A percentile compares a stretch with the other conserved stretches of the same genome.
phyloP scores from a whole-genome alignment of 2,797 vertebrate genomes.

The Lepilemur ruficaudatus region DNA sequence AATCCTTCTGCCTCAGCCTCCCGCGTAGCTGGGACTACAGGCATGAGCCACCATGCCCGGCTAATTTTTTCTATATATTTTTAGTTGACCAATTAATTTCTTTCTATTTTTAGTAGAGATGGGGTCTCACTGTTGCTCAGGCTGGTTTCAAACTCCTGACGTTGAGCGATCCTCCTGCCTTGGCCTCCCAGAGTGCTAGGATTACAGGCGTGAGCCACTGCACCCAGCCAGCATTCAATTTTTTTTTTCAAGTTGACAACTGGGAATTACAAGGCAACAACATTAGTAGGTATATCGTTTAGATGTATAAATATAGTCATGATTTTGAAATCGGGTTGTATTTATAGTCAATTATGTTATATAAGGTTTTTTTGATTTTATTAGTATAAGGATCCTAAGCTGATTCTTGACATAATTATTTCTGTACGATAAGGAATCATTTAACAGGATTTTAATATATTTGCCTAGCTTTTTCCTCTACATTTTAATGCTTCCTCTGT shows the following conservation, averaged over 20 bases:
- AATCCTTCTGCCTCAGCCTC: no score
- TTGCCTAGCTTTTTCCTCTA: constrained; percentile 25
- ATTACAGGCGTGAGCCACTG: no score
- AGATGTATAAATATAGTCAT: neutral
- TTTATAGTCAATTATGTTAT: constrained; percentile 41
- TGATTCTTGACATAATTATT: constrained; percentile 26
- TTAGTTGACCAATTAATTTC: no score
- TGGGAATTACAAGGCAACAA: neutral
- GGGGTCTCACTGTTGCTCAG: no score
- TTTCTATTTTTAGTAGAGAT: no score
- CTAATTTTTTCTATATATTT: no score
- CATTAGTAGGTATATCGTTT: neutral
- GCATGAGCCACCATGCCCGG: no score
- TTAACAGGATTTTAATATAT: constrained; percentile 51
- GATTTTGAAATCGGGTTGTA: constrained; percentile 34
- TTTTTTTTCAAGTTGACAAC: neutral
- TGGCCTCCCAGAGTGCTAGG: no score
- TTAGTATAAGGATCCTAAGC: neutral
- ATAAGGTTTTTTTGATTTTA: constrained; percentile 36
- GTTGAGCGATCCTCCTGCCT: no score
- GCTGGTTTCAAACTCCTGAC: no score
- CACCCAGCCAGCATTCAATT: neutral
- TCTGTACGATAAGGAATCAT: constrained; percentile 8
- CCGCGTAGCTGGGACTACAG: no score
- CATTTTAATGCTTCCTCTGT: neutral